A percentile compares a stretch with the other conserved stretches of the same genome.
phyloP scores from a whole-genome alignment of 2,888 invertebrate species.

The Congeria kusceri region DNA sequence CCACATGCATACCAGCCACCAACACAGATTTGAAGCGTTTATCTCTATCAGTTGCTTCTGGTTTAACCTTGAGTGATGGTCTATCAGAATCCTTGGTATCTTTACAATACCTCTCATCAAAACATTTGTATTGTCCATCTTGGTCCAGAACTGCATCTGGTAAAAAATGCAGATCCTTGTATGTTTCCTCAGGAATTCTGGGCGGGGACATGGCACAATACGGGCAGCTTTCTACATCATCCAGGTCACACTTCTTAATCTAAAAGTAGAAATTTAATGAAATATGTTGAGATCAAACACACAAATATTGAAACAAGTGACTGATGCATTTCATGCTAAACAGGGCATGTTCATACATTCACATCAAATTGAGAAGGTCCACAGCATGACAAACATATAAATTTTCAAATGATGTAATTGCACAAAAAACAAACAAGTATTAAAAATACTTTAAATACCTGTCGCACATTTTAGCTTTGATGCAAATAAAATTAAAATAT shows the following conservation, averaged over 20 bases:
- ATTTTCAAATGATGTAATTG: no score
- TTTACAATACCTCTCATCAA: not conserved
- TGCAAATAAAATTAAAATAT: no score
- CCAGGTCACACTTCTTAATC: constrained; percentile 24
- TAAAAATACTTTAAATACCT: no score
- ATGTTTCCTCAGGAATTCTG: not conserved
- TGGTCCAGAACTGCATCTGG: constrained; percentile 14
- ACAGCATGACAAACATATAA: no score
- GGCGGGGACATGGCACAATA: constrained; percentile 11
- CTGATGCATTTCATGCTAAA: no score
- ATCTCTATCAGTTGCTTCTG: constrained; percentile 8
- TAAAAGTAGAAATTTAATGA: not conserved
- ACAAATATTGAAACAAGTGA: not conserved
- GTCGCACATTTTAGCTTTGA: no score
- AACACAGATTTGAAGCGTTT: constrained; percentile 10
- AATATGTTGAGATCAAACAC: not conserved
- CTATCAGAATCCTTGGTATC: constrained; percentile 1
- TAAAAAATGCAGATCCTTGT: not conserved
- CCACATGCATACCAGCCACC: constrained; percentile 18
- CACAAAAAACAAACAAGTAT: no score
- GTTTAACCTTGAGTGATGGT: not conserved
- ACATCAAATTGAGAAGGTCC: no score
- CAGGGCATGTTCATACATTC: no score
- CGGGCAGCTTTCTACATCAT: not conserved
- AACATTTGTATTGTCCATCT: constrained; percentile 4